Percentiles rank a stretch among this genome's conserved stretches.
Conservation (phyloP, 2,797 vertebrate species). For the Synanceia verrucosa region DNA sequence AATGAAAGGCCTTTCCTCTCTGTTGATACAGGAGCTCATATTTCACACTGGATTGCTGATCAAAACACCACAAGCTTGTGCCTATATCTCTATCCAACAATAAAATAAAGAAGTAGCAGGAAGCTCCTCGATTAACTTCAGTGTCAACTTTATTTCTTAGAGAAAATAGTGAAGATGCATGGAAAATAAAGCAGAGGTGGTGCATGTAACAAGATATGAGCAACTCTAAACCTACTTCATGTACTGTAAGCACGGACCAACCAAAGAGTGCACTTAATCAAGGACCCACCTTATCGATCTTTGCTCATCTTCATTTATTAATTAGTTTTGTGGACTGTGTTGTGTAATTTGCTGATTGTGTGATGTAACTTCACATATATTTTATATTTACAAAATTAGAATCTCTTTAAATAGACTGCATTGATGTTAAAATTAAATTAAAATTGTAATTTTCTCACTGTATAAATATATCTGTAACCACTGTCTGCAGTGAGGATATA, state of each 20-base stretch:
- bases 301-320: neutral
- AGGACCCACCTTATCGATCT: neutral
- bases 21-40: neutral
- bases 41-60: neutral
- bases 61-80: neutral
- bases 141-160: neutral
- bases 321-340: neutral
- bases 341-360: neutral
- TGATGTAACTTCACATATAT: neutral
- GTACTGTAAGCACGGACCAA: neutral
- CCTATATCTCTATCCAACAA: neutral
- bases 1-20: neutral
- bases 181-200: conserved; percentile 7
- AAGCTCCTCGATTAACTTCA: neutral
- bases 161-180: neutral
- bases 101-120: neutral
- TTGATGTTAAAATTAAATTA: too few relatives aligned
- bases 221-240: neutral
- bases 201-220: neutral
- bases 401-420: too few relatives aligned
- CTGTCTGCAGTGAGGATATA: neutral
- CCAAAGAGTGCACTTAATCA: neutral
- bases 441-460: neutral
- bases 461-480: neutral
- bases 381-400: neutral